phyloP scores from a whole-genome alignment of 2,113 vertebrate species.

The Hippocampus barbouri region DNA sequence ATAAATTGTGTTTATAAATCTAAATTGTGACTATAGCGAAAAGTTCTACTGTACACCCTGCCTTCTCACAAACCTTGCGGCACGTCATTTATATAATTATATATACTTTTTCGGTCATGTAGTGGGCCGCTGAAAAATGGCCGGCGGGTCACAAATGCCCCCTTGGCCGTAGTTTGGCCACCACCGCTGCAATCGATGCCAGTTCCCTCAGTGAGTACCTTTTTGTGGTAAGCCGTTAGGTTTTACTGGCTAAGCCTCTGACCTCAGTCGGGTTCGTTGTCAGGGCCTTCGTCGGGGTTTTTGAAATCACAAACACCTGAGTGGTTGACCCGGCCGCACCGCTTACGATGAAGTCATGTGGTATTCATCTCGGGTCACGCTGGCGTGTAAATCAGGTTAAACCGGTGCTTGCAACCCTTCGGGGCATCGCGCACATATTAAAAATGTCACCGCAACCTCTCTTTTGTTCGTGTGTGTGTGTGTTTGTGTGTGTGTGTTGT shows the following conservation, averaged over 20 bases:
- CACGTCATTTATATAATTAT: too few species aligned
- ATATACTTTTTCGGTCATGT: too few species aligned
- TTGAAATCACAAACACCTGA: slow-evolving; percentile 74
- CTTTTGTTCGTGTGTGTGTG: slow-evolving; percentile 27
- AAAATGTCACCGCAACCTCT: slow-evolving; percentile 58
- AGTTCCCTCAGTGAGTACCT: slow-evolving; percentile 58
- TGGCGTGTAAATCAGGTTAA: slow-evolving; percentile 70
- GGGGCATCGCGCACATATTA: slow-evolving; percentile 65
- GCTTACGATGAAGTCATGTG: slow-evolving; percentile 57
- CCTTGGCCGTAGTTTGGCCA: too few species aligned
- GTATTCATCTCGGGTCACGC: slow-evolving; percentile 61
- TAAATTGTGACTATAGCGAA: too few species aligned
- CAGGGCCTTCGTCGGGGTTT: slow-evolving; percentile 62
- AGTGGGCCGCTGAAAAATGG: too few species aligned
- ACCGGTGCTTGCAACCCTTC: slow-evolving; percentile 63
- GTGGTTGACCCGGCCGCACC: slow-evolving; percentile 55
- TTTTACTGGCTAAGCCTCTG: slow-evolving; percentile 49
- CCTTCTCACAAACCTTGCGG: too few species aligned
- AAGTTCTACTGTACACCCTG: too few species aligned
- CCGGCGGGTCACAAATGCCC: too few species aligned
- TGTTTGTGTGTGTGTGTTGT: slow-evolving; percentile 3
- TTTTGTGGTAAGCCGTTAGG: slow-evolving; percentile 43
- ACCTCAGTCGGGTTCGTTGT: slow-evolving; percentile 57
- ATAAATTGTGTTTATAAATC: too few species aligned
- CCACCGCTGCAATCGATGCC: slow-evolving; percentile 12